These are phyloP conservation scores for Crossaster papposus DNA, from an alignment of 53 echinoderm and acorn worm genomes.

Conservation along the genomic window DNA sequence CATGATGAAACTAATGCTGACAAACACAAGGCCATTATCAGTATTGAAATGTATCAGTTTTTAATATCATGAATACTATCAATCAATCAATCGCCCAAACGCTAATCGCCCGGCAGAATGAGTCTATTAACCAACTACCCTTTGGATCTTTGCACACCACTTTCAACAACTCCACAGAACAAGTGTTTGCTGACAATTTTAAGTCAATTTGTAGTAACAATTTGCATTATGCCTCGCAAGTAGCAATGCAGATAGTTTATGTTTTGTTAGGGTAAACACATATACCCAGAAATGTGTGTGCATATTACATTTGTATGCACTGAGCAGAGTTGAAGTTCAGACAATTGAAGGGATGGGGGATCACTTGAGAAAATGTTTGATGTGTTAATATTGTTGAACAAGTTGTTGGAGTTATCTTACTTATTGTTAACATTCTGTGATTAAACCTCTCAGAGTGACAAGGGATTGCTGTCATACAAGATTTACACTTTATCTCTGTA, in stretches of 20 bases:
- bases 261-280: constrained; percentile 45
- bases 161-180: constrained; percentile 26
- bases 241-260: constrained; percentile 35
- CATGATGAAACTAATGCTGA: not conserved
- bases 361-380: constrained; percentile 26
- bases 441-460: not conserved
- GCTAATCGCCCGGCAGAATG: not conserved
- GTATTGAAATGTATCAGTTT: not conserved
- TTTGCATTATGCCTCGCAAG: constrained; percentile 11
- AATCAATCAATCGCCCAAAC: constrained; percentile 6
- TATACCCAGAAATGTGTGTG: constrained; percentile 37
- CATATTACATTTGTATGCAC: not conserved
- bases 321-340: constrained; percentile 11
- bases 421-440: not conserved
- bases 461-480: not conserved
- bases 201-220: constrained; percentile 61
- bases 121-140: constrained; percentile 14
- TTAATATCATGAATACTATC: not conserved
- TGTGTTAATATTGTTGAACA: constrained; percentile 53
- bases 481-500: constrained; percentile 11
- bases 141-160: constrained; percentile 19
- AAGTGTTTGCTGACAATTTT: constrained; percentile 56
- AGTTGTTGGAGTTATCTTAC: constrained; percentile 26
- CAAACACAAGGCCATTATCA: not conserved
- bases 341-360: not conserved